These are phyloP conservation scores for Lepidostoma basale DNA, from an alignment of 1,140 invertebrate species.

Conservation along the genomic window DNA sequence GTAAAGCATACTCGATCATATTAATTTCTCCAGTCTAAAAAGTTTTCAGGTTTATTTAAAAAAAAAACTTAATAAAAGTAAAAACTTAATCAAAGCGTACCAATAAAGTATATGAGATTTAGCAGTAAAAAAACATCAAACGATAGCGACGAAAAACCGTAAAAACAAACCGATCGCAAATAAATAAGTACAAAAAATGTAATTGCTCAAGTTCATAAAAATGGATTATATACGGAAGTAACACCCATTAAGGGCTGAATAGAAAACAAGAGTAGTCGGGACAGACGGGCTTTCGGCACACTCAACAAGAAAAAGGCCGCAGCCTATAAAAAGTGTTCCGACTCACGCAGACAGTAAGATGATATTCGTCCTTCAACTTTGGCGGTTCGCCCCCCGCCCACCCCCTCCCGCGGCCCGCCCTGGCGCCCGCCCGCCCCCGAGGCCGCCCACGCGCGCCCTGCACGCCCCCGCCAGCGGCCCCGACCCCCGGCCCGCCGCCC, in stretches of 20 bases:
- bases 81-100: background rate
- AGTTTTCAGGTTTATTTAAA: too few relatives aligned
- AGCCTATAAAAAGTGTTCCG: conserved; percentile 43
- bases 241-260: conserved; percentile 16
- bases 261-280: conserved; percentile 16
- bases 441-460: conserved; percentile 51
- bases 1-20: too few relatives aligned
- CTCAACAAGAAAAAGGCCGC: conserved; percentile 27
- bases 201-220: background rate
- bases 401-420: conserved; percentile 48
- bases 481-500: conserved; percentile 59
- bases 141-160: too few relatives aligned
- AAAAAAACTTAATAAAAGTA: too few relatives aligned
- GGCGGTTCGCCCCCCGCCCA: conserved; percentile 10
- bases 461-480: conserved; percentile 44
- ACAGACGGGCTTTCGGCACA: conserved; percentile 11
- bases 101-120: background rate
- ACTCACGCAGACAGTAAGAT: conserved; percentile 44
- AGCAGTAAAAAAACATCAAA: background rate
- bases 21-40: too few relatives aligned
- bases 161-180: background rate
- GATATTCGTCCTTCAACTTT: conserved; percentile 45
- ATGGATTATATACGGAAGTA: conserved; percentile 18
- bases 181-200: conserved; percentile 1
- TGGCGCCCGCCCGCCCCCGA: conserved; percentile 49